Conservation (phyloP, 2,113 vertebrate genomes). For the Numenius arquata region DNA sequence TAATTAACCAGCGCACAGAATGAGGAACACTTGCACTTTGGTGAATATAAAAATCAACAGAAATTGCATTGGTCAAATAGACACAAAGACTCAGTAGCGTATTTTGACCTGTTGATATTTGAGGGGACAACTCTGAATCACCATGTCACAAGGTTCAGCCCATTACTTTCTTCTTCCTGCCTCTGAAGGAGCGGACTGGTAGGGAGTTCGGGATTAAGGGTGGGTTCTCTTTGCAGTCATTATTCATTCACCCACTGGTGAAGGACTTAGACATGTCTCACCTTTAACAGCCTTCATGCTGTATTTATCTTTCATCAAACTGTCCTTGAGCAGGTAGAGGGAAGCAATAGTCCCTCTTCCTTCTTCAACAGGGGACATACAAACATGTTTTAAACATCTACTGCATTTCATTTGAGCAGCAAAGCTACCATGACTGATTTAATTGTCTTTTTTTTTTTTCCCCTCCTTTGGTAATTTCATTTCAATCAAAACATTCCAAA, state of each 20-base stretch:
- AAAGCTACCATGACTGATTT: background rate
- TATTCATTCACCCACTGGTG: background rate
- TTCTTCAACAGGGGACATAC: background rate
- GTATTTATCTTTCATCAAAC: background rate
- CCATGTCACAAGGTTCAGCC: background rate
- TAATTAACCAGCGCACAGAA: background rate
- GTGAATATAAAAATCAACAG: background rate
- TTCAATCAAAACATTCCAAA: background rate
- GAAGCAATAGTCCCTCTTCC: background rate
- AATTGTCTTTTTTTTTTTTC: background rate
- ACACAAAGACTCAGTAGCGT: background rate
- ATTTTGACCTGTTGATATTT: background rate
- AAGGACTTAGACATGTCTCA: background rate
- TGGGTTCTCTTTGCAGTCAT: background rate
- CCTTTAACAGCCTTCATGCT: background rate
- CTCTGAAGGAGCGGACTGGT: background rate
- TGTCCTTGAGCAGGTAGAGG: background rate
- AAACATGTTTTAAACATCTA: background rate
- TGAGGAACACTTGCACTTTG: background rate
- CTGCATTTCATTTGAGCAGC: background rate
- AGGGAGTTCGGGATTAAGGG: no score
- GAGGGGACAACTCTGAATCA: background rate
- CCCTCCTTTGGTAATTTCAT: background rate
- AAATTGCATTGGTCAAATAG: background rate
- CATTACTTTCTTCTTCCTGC: background rate